Conservation (phyloP, 2,797 vertebrate genomes). For the Chelidonichthys spinosus region DNA sequence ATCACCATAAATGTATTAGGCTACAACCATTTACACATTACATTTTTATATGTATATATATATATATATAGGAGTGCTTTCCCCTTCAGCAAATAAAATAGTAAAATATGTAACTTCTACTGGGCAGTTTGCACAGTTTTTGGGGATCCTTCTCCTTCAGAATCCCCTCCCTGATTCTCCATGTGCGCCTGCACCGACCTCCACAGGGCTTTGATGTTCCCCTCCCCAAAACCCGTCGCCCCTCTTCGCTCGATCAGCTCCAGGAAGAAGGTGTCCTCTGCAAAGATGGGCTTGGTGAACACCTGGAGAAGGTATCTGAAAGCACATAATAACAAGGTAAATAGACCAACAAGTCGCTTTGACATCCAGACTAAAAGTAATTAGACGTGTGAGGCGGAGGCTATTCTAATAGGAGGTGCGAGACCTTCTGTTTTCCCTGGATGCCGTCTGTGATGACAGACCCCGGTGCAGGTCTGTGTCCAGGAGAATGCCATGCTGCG, state of each 20-base stretch:
- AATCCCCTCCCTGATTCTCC: conserved; percentile 71
- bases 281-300: conserved; percentile 93
- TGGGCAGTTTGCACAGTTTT: conserved; percentile 41
- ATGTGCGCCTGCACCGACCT: conserved; percentile 89
- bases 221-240: conserved; percentile 91
- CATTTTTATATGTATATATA: not conserved
- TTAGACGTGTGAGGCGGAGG: not conserved
- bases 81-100: not conserved
- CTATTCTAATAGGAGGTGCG: not conserved
- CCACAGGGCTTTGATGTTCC: conserved; percentile 94
- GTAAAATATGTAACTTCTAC: conserved; percentile 38
- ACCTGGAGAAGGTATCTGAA: conserved; percentile 91
- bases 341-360: not conserved
- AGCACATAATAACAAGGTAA: not conserved
- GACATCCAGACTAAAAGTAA: not conserved
- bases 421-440: conserved; percentile 54
- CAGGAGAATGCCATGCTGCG: conserved; percentile 90
- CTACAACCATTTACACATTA: no score
- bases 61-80: not conserved
- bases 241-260: conserved; percentile 94
- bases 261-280: conserved; percentile 93
- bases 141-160: not conserved
- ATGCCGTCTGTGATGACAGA: conserved; percentile 8
- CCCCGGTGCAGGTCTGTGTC: conserved; percentile 80
- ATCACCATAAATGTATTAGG: no score